These are phyloP conservation scores for Sebastes baramenuke DNA, from an alignment of 2,797 vertebrate species.

Conservation along the genomic window DNA sequence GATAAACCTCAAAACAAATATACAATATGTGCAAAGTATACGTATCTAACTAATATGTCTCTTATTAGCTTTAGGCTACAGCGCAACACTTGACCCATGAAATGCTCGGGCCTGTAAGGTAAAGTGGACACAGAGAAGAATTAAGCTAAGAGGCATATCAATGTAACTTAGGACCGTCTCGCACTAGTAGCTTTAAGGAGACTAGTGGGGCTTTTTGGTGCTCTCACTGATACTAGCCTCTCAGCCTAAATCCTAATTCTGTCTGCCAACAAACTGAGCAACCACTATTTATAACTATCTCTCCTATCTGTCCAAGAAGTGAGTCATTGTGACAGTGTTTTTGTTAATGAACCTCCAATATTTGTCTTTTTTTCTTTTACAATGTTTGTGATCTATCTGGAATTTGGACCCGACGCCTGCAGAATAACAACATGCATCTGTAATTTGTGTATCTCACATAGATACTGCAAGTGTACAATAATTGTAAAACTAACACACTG, in stretches of 20 bases:
- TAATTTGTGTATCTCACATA: not conserved
- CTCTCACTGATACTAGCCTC: conserved; percentile 22
- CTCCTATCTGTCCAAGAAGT: not conserved
- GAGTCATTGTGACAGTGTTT: not conserved
- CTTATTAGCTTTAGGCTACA: not conserved
- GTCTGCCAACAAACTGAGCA: conserved; percentile 46
- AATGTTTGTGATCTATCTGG: not conserved
- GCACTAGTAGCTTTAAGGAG: conserved; percentile 54
- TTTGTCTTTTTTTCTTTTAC: not conserved
- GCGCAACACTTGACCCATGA: not conserved
- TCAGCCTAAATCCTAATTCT: conserved; percentile 50
- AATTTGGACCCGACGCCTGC: not conserved
- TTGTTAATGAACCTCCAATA: not conserved
- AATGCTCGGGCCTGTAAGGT: not conserved
- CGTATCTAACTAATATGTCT: not conserved
- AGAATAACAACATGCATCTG: not conserved
- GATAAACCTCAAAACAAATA: not conserved
- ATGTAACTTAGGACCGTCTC: conserved; percentile 17
- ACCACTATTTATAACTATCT: not conserved
- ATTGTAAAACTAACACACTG: not conserved
- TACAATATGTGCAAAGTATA: not conserved
- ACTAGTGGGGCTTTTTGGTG: conserved; percentile 46
- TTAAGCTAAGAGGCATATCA: conserved; percentile 54
- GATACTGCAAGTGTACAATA: not conserved
- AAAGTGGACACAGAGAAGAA: conserved; percentile 12